Evolutionary conservation across 2,113 vertebrate genomes (phyloP), one percentile per base, ranked within the genome.

Genomic region (Thymallus thymallus): DNA sequence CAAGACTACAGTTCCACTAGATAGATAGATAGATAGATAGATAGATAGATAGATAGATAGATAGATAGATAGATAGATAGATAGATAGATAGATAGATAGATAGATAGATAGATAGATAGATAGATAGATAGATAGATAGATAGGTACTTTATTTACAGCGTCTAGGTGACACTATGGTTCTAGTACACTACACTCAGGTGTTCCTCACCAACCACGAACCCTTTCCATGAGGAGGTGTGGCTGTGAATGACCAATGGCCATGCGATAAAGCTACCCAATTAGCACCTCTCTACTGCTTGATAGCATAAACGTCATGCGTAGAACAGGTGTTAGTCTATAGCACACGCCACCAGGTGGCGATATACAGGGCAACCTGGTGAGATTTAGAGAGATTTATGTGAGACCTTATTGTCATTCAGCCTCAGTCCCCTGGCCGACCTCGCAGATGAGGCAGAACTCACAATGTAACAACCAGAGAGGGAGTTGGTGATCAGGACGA

Each of bases 361-460:
- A 22, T 22, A 60, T 10, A 51, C 13, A 51, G 48, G 48, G 48
- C 12, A 3, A 51, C 35, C 35, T 41, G 35, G 35, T 10, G 35
- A 41, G 77, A 35, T 63, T 56, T 5, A 22, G 22, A 72, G 18
- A 51, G 65, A 78, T 66, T 66, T 79, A 61, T 20, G 68, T 71
- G 61, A 55, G 5, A 6, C 58, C 67, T 74, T 63, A 74, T 79
- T 79, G 67, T 68, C 70, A 79, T 79, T 71, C 77, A 45, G 60
- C 56, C 30, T 75, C 80, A 65, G 77, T 76, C 75, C 71, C 72
- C 79, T 76, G 71, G 65, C 73, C 62, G 81, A n/a, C 48, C 84
- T 80, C 74, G 80, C 89, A 87, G 74, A 92, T 90, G 86, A 89
- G 77, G 73, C 76, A 69, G 74, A 82, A 86, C 75, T 85, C 85